A percentile compares a stretch with the other conserved stretches of the same genome.
Conservation (phyloP, 2,888 invertebrate genomes). For the Aporophyla lueneburgensis region DNA sequence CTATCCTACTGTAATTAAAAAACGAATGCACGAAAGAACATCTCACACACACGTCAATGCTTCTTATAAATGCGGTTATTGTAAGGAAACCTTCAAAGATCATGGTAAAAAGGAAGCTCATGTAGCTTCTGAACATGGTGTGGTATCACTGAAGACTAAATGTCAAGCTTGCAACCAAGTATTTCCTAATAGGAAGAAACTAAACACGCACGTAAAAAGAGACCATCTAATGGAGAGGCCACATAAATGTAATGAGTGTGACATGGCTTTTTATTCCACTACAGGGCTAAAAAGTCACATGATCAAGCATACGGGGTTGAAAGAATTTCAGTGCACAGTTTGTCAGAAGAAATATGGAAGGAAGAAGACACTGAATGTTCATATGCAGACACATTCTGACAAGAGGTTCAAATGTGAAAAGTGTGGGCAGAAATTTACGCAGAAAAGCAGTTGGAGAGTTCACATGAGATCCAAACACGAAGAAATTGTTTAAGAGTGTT, state of each 20-base stretch:
- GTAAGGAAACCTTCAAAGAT: conserved; percentile 73
- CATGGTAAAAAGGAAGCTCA: conserved; percentile 70
- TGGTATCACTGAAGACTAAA: conserved; percentile 53
- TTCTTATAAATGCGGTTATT: conserved; percentile 71
- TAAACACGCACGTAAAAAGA: conserved; percentile 69
- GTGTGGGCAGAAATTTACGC: conserved; percentile 69
- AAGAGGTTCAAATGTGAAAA: conserved; percentile 63
- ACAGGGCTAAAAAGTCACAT: conserved; percentile 79
- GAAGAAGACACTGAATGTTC: conserved; percentile 78
- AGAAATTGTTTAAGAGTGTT: conserved; percentile 22
- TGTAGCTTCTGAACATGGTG: conserved; percentile 66
- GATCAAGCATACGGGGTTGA: conserved; percentile 83
- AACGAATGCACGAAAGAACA: conserved; percentile 79
- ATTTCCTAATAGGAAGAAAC: conserved; percentile 64
- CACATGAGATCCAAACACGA: conserved; percentile 69
- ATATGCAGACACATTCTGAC: conserved; percentile 74
- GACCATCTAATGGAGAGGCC: conserved; percentile 69
- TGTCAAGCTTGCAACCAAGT: conserved; percentile 74
- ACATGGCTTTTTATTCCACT: conserved; percentile 66
- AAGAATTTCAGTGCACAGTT: conserved; percentile 79
- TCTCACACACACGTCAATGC: conserved; percentile 59
- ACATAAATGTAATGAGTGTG: conserved; percentile 66
- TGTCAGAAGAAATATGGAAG: conserved; percentile 77
- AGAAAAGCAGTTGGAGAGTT: conserved; percentile 72
- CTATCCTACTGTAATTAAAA: conserved; percentile 79